Conservation (phyloP, 1,140 invertebrate genomes). For the Drosophila pseudoananassae region DNA sequence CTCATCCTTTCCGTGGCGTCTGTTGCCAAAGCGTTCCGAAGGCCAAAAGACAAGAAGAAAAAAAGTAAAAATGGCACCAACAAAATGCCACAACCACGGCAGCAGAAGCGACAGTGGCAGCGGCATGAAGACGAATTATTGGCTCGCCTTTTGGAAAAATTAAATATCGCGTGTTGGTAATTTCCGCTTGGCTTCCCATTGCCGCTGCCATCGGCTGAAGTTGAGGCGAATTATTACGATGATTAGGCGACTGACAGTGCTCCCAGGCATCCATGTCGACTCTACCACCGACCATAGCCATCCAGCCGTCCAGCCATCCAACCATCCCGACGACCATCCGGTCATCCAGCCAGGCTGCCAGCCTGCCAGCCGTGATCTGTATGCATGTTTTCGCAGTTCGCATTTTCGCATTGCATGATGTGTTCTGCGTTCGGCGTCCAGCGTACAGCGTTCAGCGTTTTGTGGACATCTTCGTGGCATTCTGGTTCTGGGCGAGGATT, state of each 20-base stretch:
- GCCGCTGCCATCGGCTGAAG: slow-evolving; percentile 76
- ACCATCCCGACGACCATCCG: slow-evolving; percentile 57
- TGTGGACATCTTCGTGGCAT: slow-evolving; percentile 79
- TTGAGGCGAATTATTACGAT: slow-evolving; percentile 81
- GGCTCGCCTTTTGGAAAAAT: slow-evolving; percentile 79
- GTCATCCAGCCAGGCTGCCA: slow-evolving; percentile 50
- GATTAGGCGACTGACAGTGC: slow-evolving; percentile 79
- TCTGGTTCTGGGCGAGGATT: slow-evolving; percentile 80
- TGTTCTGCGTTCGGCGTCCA: slow-evolving; percentile 20
- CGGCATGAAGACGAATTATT: slow-evolving; percentile 74
- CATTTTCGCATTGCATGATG: slow-evolving; percentile 66
- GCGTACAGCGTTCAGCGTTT: slow-evolving; percentile 53
- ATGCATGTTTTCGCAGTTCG: slow-evolving; percentile 53
- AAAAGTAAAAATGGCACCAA: slow-evolving; percentile 32
- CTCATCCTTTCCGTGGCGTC: slow-evolving; percentile 13
- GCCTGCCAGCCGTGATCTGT: slow-evolving; percentile 58
- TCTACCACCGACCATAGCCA: slow-evolving; percentile 50
- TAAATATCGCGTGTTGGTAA: slow-evolving; percentile 82
- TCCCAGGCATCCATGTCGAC: slow-evolving; percentile 75
- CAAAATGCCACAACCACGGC: slow-evolving; percentile 4
- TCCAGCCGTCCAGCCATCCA: slow-evolving; percentile 66
- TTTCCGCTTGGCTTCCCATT: slow-evolving; percentile 80
- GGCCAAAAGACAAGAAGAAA: slow-evolving; percentile 28
- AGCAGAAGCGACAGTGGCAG: slow-evolving; percentile 10
- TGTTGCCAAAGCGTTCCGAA: slow-evolving; percentile 35